phyloP scores from a whole-genome alignment of 1,140 invertebrate species.

The Zaprionus lachaisei region DNA sequence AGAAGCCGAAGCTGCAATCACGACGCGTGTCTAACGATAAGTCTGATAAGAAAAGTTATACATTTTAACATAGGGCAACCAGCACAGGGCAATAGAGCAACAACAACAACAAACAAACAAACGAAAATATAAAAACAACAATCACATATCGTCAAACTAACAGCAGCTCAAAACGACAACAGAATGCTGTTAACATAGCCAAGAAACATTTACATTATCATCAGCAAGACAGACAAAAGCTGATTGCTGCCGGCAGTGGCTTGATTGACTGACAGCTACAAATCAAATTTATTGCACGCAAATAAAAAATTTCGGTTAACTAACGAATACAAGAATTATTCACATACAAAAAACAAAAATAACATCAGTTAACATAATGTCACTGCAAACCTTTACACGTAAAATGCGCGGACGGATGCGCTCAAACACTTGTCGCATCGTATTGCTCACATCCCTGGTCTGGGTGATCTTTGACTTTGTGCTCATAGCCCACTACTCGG shows the following conservation, averaged over 20 bases:
- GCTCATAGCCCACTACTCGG: slow-evolving; percentile 96
- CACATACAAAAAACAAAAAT: slow-evolving; percentile 25
- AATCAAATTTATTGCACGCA: slow-evolving; percentile 40
- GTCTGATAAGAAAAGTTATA: slow-evolving; percentile 71
- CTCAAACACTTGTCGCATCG: slow-evolving; percentile 97
- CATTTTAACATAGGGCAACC: slow-evolving; percentile 38
- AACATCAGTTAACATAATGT: slow-evolving; percentile 54
- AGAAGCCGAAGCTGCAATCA: slow-evolving; percentile 29
- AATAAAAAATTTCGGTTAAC: slow-evolving; percentile 10
- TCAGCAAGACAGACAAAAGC: slow-evolving; percentile 41
- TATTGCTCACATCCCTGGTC: slow-evolving; percentile 96
- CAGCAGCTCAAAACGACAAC: slow-evolving; percentile 28
- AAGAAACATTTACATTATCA: slow-evolving; percentile 23
- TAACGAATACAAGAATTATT: not conserved
- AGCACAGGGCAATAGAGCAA: slow-evolving; percentile 35
- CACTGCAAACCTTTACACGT: slow-evolving; percentile 84
- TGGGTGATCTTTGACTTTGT: slow-evolving; percentile 97
- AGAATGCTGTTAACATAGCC: slow-evolving; percentile 41
- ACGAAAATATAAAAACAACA: slow-evolving; percentile 3
- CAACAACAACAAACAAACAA: slow-evolving; percentile 31
- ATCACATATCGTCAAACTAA: slow-evolving; percentile 53
- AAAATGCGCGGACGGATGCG: slow-evolving; percentile 95
- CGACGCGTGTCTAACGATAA: slow-evolving; percentile 49
- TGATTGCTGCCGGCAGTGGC: slow-evolving; percentile 26
- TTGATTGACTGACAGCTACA: slow-evolving; percentile 42